These are phyloP conservation scores for Quiscalus mexicanus DNA, from an alignment of 2,113 vertebrate genomes.

Conservation along the genomic window DNA sequence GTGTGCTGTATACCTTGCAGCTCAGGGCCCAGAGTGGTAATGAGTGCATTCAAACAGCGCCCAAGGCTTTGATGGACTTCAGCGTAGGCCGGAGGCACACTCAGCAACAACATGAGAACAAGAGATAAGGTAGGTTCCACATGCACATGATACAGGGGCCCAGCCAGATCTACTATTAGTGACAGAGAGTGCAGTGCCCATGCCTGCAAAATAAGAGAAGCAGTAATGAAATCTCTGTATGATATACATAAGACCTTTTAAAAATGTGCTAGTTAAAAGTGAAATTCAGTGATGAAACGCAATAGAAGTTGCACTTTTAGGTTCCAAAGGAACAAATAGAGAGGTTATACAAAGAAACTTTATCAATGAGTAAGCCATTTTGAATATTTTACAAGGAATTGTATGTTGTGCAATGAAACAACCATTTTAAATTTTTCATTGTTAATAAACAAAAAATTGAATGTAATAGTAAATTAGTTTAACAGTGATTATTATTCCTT, in stretches of 20 bases:
- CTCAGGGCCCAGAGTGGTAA: constrained; percentile 81
- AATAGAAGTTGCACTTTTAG: background rate
- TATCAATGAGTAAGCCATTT: background rate
- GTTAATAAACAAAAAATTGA: background rate
- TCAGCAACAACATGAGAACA: constrained; percentile 84
- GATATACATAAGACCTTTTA: background rate
- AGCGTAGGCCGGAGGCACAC: constrained; percentile 82
- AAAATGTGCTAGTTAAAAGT: background rate
- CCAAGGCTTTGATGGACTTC: constrained; percentile 90
- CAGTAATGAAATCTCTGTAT: background rate
- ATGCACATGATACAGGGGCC: constrained; percentile 82
- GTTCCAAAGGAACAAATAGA: background rate
- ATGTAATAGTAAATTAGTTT: background rate
- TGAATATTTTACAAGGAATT: background rate
- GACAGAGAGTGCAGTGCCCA: constrained; percentile 93
- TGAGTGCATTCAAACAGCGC: constrained; percentile 82
- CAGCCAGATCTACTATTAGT: constrained; percentile 84
- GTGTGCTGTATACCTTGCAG: constrained; percentile 76
- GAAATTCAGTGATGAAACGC: background rate
- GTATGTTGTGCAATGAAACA: background rate
- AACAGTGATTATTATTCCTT: background rate
- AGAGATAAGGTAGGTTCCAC: constrained; percentile 85
- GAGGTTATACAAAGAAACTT: background rate
- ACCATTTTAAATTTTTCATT: background rate
- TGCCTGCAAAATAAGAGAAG: constrained; percentile 70